phyloP scores from a whole-genome alignment of 2,888 invertebrate species.

The Caradrina clavipalpis region DNA sequence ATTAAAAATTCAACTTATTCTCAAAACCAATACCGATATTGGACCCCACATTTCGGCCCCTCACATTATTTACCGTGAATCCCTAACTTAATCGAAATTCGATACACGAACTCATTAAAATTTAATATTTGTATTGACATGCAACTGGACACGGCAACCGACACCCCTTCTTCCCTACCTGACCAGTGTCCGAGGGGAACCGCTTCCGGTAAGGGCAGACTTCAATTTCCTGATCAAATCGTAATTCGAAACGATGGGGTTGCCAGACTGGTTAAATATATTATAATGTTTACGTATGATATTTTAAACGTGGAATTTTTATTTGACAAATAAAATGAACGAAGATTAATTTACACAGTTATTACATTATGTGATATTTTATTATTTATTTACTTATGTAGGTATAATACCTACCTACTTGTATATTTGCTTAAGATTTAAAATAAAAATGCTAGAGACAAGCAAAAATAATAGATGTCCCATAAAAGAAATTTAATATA shows the following conservation, averaged over 20 bases:
- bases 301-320: conserved; percentile 2
- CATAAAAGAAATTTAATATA: not conserved
- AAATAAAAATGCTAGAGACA: not conserved
- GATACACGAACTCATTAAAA: conserved; percentile 61
- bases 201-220: conserved; percentile 78
- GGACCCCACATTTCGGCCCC: not conserved
- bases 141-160: conserved; percentile 56
- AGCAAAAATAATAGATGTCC: too few relatives aligned
- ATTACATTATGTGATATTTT: too few relatives aligned
- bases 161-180: conserved; percentile 70
- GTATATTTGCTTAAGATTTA: too few relatives aligned
- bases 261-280: conserved; percentile 27
- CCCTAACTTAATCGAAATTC: conserved; percentile 61
- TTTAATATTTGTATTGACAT: conserved; percentile 55
- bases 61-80: conserved; percentile 13
- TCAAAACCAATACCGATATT: not conserved
- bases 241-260: conserved; percentile 61
- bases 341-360: not conserved
- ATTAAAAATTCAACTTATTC: too few relatives aligned
- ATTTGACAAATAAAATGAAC: not conserved
- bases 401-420: too few relatives aligned
- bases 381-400: too few relatives aligned
- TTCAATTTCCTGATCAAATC: conserved; percentile 73
- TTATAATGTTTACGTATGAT: conserved; percentile 8
- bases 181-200: conserved; percentile 69